Base-by-base conservation (phyloP, 1,140 invertebrate species). In the Anastrepha obliqua region DNA sequence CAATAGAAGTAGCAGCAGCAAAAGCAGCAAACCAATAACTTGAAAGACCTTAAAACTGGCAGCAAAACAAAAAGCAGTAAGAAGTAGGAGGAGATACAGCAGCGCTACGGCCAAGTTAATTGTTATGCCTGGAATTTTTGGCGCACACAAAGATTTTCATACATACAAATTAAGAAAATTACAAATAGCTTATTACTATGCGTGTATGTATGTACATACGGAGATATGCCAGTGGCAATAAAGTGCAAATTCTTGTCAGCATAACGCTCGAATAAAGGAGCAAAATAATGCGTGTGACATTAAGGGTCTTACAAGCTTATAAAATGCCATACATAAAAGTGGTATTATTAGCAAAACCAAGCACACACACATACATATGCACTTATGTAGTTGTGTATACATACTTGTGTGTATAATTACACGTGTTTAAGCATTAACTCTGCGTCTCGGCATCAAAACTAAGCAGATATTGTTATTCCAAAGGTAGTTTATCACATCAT, bases 181-280 rank as follows among this genome's bases (percentile, higher is more conserved):
- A 55, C 8, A 81, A 81, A 81, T n/a, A 55, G 44, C 74, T 81
- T 81, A 81, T 51, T 81, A 81, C 47, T 29, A n/a, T 62, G 13
- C 3, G 60, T 55, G n/a, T n/a, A 58, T 44, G 29, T 29, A 29
- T 29, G 29, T 29, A 29, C 29, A 29, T 29, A 29, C 29, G 29
- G 29, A 29, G 29, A 29, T 29, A 29, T 29, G 67, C 51, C 74
- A 55, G 17, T 55, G 74, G 74, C 74, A 20, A 81, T 58, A 58
- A 81, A 81, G 74, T 55, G 74, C 74, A 81, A 81, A 81, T 81
- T 58, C 74, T 81, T 81, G 74, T 81, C 13, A 81, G 55, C n/a
- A 81, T 29, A 81, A 44, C 15, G 44, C 64, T 2, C 20, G 47
- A n/a, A 8, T 2, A 15, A 8, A 58, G 67, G 2, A 42, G 8